These are phyloP conservation scores for Alcedo atthis DNA, from an alignment of 2,797 vertebrate species.

Conservation along the genomic window DNA sequence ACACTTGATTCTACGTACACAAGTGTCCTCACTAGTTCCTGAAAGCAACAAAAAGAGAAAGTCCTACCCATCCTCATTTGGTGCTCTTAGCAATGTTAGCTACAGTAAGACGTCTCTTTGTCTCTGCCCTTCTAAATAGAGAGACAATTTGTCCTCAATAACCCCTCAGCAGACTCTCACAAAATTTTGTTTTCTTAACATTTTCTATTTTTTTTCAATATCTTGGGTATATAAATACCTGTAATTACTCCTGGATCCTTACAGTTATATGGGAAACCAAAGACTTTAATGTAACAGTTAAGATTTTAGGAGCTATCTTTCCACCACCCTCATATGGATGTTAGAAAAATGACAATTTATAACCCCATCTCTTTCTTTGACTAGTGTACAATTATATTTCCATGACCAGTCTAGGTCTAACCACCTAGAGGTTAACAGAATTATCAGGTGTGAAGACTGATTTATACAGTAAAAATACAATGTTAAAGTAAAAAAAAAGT, in stretches of 20 bases:
- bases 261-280: background rate
- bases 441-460: background rate
- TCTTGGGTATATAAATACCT: background rate
- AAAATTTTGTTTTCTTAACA: background rate
- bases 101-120: background rate
- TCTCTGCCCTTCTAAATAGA: background rate
- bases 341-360: background rate
- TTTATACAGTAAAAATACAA: background rate
- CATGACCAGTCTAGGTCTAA: background rate
- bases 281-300: background rate
- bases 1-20: background rate
- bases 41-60: conserved; percentile 58
- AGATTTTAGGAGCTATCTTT: background rate
- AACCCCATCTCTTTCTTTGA: background rate
- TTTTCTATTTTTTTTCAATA: background rate
- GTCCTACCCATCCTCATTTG: background rate
- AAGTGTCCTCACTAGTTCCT: conserved; percentile 60
- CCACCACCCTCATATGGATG: background rate
- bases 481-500: too few species aligned
- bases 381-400: background rate
- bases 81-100: background rate
- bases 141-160: background rate
- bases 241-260: background rate
- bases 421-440: background rate
- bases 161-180: background rate